Conservation (phyloP, 2,113 vertebrate genomes). For the Bagarius yarrelli region DNA sequence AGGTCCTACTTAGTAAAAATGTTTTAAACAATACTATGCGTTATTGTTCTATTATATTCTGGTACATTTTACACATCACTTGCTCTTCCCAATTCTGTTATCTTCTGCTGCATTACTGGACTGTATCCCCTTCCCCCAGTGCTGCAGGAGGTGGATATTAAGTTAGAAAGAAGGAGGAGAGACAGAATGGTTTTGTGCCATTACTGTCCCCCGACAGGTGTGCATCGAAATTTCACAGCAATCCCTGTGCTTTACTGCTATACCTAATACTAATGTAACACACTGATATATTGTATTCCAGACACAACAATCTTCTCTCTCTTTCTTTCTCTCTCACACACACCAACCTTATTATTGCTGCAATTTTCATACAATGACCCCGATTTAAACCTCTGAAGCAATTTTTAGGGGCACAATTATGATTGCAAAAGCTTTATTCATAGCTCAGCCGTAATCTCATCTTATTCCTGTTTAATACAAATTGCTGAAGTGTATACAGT, state of each 20-base stretch:
- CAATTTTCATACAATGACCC: not conserved
- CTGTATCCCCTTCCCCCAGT: not conserved
- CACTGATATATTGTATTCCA: not conserved
- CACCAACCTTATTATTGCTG: not conserved
- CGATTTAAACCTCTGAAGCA: not conserved
- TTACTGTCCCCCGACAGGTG: constrained; percentile 21
- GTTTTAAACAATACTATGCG: no score
- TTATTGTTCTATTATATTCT: no score
- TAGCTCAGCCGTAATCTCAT: not conserved
- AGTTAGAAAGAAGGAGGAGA: constrained; percentile 26
- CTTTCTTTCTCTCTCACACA: not conserved
- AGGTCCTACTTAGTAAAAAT: no score
- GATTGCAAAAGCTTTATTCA: not conserved
- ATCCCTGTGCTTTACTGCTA: not conserved
- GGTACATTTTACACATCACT: not conserved
- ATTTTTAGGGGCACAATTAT: not conserved
- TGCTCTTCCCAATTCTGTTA: constrained; percentile 4
- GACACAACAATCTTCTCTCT: not conserved
- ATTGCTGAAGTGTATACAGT: not conserved
- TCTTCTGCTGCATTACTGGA: constrained; percentile 15
- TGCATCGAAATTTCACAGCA: constrained; percentile 12
- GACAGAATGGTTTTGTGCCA: constrained; percentile 20
- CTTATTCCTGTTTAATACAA: not conserved
- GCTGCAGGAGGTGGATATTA: constrained; percentile 36
- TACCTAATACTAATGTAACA: constrained; percentile 15